Evolutionary conservation across 1,140 invertebrate genomes (phyloP).

Genomic region (Drosophila sucinea): DNA sequence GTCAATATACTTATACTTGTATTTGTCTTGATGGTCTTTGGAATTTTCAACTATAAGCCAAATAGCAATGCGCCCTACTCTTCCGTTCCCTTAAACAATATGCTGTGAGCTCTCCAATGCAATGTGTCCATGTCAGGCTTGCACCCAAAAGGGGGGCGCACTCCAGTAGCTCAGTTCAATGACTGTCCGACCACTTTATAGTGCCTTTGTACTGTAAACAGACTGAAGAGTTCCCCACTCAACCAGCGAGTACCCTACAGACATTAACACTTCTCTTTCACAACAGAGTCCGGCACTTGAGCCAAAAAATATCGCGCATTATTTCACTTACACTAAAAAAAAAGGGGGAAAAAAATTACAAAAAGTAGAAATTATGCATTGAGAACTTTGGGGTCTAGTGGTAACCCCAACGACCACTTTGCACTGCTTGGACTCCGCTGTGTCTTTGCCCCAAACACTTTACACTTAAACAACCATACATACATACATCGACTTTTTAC

Average conservation of each 20-base stretch:
- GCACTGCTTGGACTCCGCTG: slow-evolving; percentile 40
- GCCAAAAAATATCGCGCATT: slow-evolving; percentile 69
- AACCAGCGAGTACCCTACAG: slow-evolving; percentile 48
- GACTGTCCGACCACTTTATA: slow-evolving; percentile 68
- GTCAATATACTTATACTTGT: neutral
- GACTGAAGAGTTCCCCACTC: slow-evolving; percentile 59
- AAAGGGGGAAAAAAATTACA: neutral
- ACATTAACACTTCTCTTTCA: slow-evolving; percentile 41
- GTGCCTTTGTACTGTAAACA: slow-evolving; percentile 71
- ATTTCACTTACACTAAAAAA: slow-evolving; percentile 46
- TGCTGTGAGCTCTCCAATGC: slow-evolving; percentile 37
- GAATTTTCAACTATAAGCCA: slow-evolving; percentile 39
- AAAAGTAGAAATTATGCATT: slow-evolving; percentile 38
- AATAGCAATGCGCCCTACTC: neutral
- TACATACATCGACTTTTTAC: slow-evolving; percentile 39
- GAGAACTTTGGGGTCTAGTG: slow-evolving; percentile 11
- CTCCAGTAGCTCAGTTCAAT: slow-evolving; percentile 57
- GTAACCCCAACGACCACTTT: slow-evolving; percentile 37
- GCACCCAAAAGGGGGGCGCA: slow-evolving; percentile 9
- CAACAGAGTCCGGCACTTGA: slow-evolving; percentile 33
- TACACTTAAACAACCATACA: slow-evolving; percentile 16
- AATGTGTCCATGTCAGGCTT: slow-evolving; percentile 48
- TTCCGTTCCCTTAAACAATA: slow-evolving; percentile 35
- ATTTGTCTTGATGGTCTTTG: slow-evolving; percentile 19
- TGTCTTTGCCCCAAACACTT: slow-evolving; percentile 51